A percentile compares a stretch with the other conserved stretches of the same genome.
These are phyloP conservation scores for Xyrichtys novacula DNA, from an alignment of 2,797 vertebrate genomes.

Conservation along the genomic window DNA sequence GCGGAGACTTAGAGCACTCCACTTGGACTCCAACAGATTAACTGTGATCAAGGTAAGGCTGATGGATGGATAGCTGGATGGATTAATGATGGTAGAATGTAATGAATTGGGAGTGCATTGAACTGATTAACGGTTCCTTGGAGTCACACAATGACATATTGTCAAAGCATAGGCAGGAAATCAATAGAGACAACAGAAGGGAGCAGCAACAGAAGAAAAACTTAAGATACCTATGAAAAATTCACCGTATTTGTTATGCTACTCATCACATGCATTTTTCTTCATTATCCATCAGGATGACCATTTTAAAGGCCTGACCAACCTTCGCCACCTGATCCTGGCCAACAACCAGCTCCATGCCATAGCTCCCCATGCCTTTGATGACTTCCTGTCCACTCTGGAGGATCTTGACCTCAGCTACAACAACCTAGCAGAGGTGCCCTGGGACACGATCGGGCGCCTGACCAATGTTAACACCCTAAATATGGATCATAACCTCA, in stretches of 20 bases:
- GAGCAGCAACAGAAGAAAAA: neutral
- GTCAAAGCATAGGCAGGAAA: neutral
- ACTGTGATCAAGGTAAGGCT: constrained; percentile 82
- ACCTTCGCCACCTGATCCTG: constrained; percentile 90
- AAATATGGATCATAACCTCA: constrained; percentile 92
- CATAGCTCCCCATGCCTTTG: constrained; percentile 88
- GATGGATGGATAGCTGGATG: neutral
- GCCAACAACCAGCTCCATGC: constrained; percentile 90
- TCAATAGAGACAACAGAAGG: neutral
- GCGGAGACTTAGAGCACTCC: constrained; percentile 88
- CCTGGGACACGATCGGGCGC: constrained; percentile 89
- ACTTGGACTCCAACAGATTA: constrained; percentile 91
- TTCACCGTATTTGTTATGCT: neutral
- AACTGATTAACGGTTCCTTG: neutral
- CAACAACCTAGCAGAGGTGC: constrained; percentile 88
- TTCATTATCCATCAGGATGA: constrained; percentile 79
- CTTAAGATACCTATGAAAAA: neutral
- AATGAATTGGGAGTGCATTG: constrained; percentile 1
- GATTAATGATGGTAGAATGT: constrained; percentile 2
- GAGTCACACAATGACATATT: neutral
- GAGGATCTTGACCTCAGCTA: constrained; percentile 93
- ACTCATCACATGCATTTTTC: neutral
- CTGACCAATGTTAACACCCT: constrained; percentile 91
- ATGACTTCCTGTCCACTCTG: constrained; percentile 89
- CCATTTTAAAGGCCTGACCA: constrained; percentile 90